Percentiles rank a stretch among this genome's conserved stretches.
These are phyloP conservation scores for Spongilla lacustris DNA, from an alignment of 37 sponge, comb jelly and placozoan genomes.

Conservation along the genomic window DNA sequence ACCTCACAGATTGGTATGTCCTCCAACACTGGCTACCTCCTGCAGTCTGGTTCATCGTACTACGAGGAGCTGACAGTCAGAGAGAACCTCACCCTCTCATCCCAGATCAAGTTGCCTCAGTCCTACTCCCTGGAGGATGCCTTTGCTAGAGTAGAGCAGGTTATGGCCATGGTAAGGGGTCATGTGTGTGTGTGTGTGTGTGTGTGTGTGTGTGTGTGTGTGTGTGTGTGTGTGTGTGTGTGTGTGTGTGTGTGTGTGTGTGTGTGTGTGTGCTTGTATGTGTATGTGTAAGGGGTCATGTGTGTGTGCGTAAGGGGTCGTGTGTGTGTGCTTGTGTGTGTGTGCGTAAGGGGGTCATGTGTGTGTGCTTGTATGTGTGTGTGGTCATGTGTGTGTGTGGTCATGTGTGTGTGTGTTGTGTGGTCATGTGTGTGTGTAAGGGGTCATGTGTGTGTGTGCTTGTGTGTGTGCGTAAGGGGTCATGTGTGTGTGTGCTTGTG, in stretches of 20 bases:
- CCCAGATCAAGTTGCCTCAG: slow-evolving; percentile 10
- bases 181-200: neutral
- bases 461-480: no score
- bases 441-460: no score
- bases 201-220: neutral
- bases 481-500: no score
- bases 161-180: neutral
- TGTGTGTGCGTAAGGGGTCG: no score
- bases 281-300: neutral
- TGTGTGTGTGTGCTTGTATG: slow-evolving; percentile 19
- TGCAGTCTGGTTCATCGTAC: slow-evolving; percentile 53
- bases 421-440: no score
- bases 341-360: neutral
- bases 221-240: neutral
- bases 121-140: neutral
- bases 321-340: slow-evolving; percentile 46
- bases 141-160: slow-evolving; percentile 1
- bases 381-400: slow-evolving; percentile 10
- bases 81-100: slow-evolving; percentile 30
- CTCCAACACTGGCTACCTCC: slow-evolving; percentile 48
- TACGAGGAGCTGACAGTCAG: slow-evolving; percentile 54
- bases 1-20: slow-evolving; percentile 7
- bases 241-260: slow-evolving; percentile 36
- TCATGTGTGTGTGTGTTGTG: no score
- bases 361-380: slow-evolving; percentile 1